phyloP scores from a whole-genome alignment of 1,140 invertebrate genomes.

The Zaprionus inermis region DNA sequence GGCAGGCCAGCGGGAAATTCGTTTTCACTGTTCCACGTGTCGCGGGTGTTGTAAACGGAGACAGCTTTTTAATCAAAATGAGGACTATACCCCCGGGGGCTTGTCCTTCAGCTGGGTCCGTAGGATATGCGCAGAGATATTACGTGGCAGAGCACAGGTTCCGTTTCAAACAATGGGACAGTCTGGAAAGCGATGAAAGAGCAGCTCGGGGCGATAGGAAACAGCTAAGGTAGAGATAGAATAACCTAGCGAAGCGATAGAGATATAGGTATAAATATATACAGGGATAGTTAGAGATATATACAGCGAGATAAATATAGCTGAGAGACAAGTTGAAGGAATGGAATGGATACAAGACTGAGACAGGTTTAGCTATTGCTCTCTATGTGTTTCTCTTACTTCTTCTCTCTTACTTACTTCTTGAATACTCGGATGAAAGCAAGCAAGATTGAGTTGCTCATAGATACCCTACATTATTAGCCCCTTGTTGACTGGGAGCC shows the following conservation, averaged over 20 bases:
- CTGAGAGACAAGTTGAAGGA: too few relatives aligned
- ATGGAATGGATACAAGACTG: too few relatives aligned
- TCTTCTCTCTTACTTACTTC: too few relatives aligned
- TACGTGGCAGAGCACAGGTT: background rate
- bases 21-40: slow-evolving; percentile 18
- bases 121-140: background rate
- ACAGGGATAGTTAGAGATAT: too few relatives aligned
- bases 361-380: too few relatives aligned
- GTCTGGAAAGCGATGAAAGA: background rate
- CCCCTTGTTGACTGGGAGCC: too few relatives aligned
- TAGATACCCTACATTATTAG: background rate
- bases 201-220: background rate
- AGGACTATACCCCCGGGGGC: background rate
- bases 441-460: background rate
- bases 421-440: background rate
- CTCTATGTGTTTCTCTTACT: background rate
- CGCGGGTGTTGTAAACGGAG: background rate
- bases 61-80: background rate
- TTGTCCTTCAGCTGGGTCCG: background rate
- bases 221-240: too few relatives aligned
- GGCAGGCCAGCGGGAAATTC: slow-evolving; percentile 6
- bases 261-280: too few relatives aligned
- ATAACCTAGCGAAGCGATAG: too few relatives aligned
- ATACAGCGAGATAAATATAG: too few relatives aligned
- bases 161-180: background rate